These are phyloP conservation scores for Neoascia interrupta DNA, from an alignment of 2,888 invertebrate species.

Conservation along the genomic window DNA sequence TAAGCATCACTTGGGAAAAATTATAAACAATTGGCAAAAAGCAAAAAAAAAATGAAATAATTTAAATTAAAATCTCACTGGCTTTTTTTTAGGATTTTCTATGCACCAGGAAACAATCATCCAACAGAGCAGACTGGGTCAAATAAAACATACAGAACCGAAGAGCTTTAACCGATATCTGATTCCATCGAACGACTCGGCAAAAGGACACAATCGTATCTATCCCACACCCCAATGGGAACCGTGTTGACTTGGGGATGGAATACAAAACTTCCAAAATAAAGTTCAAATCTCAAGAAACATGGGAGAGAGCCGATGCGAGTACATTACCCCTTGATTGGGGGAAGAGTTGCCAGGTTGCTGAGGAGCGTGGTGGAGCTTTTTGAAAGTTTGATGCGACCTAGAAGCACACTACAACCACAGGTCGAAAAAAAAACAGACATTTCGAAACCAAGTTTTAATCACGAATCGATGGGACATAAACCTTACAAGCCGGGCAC, in stretches of 20 bases:
- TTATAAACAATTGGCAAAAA: conserved; percentile 26
- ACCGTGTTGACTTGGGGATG: conserved; percentile 26
- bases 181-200: conserved; percentile 42
- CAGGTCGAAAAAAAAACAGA: too few species aligned
- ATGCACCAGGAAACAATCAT: conserved; percentile 19
- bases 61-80: background rate
- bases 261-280: conserved; percentile 45
- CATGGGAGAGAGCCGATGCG: conserved; percentile 32
- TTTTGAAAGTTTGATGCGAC: too few species aligned
- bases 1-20: conserved; percentile 33
- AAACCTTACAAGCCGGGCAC: too few species aligned
- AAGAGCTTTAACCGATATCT: conserved; percentile 64
- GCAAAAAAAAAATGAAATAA: background rate
- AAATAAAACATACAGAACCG: conserved; percentile 47
- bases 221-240: conserved; percentile 30
- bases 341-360: conserved; percentile 20
- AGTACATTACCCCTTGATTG: conserved; percentile 29
- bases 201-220: conserved; percentile 43
- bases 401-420: too few species aligned
- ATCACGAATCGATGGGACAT: too few species aligned
- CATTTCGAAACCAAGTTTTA: too few species aligned
- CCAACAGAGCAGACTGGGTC: conserved; percentile 41
- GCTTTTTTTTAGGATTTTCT: conserved; percentile 4
- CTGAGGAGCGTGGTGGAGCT: too few species aligned
- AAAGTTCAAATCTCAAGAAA: conserved; percentile 40